A percentile compares a stretch with the other conserved stretches of the same genome.
phyloP scores from a whole-genome alignment of 2,797 vertebrate species.

The Sebastes hopkinsi region DNA sequence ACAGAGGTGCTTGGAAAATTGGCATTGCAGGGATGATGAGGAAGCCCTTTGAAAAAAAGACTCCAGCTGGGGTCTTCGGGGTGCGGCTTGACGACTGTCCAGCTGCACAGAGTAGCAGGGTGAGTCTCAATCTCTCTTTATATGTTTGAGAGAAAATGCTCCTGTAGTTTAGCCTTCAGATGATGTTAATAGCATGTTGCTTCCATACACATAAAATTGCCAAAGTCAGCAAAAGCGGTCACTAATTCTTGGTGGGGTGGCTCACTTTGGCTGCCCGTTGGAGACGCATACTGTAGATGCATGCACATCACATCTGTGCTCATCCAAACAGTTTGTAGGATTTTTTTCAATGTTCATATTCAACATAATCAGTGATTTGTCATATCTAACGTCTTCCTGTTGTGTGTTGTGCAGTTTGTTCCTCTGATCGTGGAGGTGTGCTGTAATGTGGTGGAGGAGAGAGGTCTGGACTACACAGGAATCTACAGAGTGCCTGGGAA shows the following conservation, averaged over 20 bases:
- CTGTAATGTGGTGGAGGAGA: slow-evolving; percentile 96
- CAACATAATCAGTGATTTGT: not conserved
- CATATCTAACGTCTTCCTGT: not conserved
- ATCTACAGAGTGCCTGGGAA: slow-evolving; percentile 99
- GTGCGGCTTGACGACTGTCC: slow-evolving; percentile 96
- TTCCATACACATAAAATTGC: not conserved
- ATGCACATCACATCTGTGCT: not conserved
- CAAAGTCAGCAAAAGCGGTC: not conserved
- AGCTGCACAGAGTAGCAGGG: slow-evolving; percentile 89
- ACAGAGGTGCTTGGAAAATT: slow-evolving; percentile 92
- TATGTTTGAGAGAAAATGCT: not conserved
- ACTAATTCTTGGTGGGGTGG: not conserved
- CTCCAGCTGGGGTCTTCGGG: slow-evolving; percentile 89
- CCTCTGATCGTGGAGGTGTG: slow-evolving; percentile 98
- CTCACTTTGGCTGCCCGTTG: not conserved
- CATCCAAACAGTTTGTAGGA: not conserved
- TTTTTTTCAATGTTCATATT: not conserved
- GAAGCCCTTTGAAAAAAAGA: slow-evolving; percentile 94
- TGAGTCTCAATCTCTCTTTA: slow-evolving; percentile 62
- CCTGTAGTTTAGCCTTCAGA: not conserved
- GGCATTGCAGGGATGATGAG: slow-evolving; percentile 94
- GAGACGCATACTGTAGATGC: too few relatives aligned
- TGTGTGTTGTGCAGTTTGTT: slow-evolving; percentile 87
- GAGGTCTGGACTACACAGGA: slow-evolving; percentile 96
- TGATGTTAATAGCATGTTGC: not conserved